Conservation (phyloP, 2,888 invertebrate genomes). For the Leucophora obtusa region DNA sequence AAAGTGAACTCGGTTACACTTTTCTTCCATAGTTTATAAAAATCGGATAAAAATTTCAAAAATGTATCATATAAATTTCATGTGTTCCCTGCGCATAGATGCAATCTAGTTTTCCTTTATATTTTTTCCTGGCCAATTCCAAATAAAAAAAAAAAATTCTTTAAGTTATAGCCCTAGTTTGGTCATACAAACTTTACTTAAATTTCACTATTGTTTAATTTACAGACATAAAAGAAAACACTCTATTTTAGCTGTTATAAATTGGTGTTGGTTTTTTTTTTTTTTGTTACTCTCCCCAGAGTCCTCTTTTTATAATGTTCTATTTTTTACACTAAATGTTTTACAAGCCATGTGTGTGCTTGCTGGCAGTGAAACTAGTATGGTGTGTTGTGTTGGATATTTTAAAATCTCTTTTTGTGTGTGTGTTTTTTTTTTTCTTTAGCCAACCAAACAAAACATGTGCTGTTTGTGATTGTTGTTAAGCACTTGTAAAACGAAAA, state of each 20-base stretch:
- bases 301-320: slow-evolving; percentile 30
- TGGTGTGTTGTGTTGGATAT: not conserved
- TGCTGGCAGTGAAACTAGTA: no score
- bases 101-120: no score
- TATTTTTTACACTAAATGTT: slow-evolving; percentile 9
- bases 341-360: slow-evolving; percentile 29
- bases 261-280: not conserved
- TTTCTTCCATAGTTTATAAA: no score
- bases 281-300: slow-evolving; percentile 21
- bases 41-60: no score
- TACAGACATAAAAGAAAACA: slow-evolving; percentile 2
- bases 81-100: no score
- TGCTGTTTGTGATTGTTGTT: slow-evolving; percentile 22
- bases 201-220: not conserved
- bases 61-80: no score
- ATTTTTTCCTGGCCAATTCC: no score
- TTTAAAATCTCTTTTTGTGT: slow-evolving; percentile 4
- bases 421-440: slow-evolving; percentile 25
- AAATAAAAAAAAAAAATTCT: no score
- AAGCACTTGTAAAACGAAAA: slow-evolving; percentile 4
- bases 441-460: slow-evolving; percentile 33
- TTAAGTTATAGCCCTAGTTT: no score
- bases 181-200: not conserved
- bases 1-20: no score
- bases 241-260: slow-evolving; percentile 27